Conservation (phyloP, 2,888 invertebrate genomes). For the Volucella inanis region DNA sequence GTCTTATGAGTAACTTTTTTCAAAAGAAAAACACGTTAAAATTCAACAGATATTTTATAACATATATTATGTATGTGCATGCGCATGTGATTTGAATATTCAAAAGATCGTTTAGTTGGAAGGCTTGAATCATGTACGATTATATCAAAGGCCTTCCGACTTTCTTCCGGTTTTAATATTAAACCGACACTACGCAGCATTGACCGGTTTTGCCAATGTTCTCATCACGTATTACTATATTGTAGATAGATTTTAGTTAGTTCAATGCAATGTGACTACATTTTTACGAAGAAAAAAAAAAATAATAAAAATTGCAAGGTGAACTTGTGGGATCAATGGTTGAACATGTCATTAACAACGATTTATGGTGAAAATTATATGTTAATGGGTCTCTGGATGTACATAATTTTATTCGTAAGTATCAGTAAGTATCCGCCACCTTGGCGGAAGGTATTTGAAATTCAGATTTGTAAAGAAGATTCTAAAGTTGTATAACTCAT, state of each 20-base stretch:
- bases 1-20: too few relatives aligned
- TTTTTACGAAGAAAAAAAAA: slow-evolving; percentile 21
- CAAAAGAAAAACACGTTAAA: too few relatives aligned
- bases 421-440: neutral
- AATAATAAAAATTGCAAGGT: slow-evolving; percentile 37
- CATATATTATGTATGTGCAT: too few relatives aligned
- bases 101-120: neutral
- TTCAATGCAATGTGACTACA: slow-evolving; percentile 46
- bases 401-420: slow-evolving; percentile 2
- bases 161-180: slow-evolving; percentile 50
- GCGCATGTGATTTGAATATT: slow-evolving; percentile 14
- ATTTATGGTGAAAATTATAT: slow-evolving; percentile 13
- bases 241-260: slow-evolving; percentile 32
- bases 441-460: too few relatives aligned
- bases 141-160: slow-evolving; percentile 35
- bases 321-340: slow-evolving; percentile 54
- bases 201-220: slow-evolving; percentile 42
- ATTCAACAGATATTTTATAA: too few relatives aligned
- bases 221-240: slow-evolving; percentile 35
- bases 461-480: too few relatives aligned
- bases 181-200: neutral
- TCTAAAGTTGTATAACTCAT: too few relatives aligned
- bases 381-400: too few relatives aligned
- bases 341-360: slow-evolving; percentile 28
- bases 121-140: neutral